These are phyloP conservation scores for Polyergus mexicanus DNA, from an alignment of 1,140 invertebrate genomes.

Conservation along the genomic window DNA sequence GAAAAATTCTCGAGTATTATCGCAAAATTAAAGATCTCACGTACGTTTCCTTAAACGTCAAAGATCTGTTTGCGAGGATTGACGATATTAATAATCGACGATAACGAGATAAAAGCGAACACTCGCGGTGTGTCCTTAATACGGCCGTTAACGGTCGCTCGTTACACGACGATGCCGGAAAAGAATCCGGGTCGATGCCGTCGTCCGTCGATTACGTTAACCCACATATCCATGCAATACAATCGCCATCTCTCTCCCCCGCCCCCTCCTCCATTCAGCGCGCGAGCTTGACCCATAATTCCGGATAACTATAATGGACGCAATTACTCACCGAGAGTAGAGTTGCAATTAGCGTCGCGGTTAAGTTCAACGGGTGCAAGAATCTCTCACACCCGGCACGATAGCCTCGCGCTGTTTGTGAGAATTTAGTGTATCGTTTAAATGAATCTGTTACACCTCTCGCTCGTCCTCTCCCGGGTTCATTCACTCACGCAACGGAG, in stretches of 20 bases:
- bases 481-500: constrained; percentile 66
- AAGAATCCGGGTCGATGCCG: constrained; percentile 55
- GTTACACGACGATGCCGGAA: constrained; percentile 34
- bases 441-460: constrained; percentile 75
- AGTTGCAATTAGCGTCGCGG: constrained; percentile 47
- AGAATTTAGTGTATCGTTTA: constrained; percentile 67
- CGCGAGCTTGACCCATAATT: constrained; percentile 54
- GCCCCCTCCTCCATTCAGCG: not conserved
- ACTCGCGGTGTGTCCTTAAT: constrained; percentile 43
- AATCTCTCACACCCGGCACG: constrained; percentile 41
- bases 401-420: constrained; percentile 29
- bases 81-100: not conserved
- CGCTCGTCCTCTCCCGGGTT: constrained; percentile 62
- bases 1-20: not conserved
- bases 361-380: constrained; percentile 52
- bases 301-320: constrained; percentile 47
- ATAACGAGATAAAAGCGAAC: constrained; percentile 39
- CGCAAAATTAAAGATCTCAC: not conserved
- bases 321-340: constrained; percentile 29
- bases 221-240: constrained; percentile 50
- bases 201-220: constrained; percentile 50
- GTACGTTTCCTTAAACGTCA: not conserved
- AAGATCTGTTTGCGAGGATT: not conserved
- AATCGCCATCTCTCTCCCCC: constrained; percentile 33
- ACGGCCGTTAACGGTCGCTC: constrained; percentile 26